A percentile compares a stretch with the other conserved stretches of the same genome.
Conservation (phyloP, 92 coral and sea anemone species). For the Phymanthus crucifer region DNA sequence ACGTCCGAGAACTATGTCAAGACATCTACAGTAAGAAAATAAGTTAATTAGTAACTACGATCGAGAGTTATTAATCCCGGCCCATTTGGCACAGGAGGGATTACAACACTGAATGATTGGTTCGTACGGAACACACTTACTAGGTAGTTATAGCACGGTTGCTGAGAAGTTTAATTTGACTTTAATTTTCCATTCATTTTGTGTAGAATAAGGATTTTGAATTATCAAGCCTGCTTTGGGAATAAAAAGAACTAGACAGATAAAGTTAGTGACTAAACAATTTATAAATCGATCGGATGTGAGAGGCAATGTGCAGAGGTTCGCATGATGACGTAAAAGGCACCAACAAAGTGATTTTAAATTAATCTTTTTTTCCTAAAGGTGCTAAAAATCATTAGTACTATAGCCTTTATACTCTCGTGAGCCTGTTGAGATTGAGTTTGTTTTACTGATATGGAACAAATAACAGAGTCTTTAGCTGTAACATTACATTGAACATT, state of each 20-base stretch:
- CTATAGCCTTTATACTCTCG: too few relatives aligned
- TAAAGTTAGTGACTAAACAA: too few relatives aligned
- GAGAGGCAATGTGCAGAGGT: too few relatives aligned
- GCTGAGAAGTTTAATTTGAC: not conserved
- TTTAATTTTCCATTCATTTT: not conserved
- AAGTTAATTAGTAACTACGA: conserved; percentile 8
- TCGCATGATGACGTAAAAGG: too few relatives aligned
- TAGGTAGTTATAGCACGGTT: not conserved
- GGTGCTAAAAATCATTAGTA: too few relatives aligned
- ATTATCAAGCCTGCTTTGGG: not conserved
- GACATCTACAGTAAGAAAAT: not conserved
- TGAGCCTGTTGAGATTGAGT: too few relatives aligned
- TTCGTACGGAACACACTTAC: too few relatives aligned
- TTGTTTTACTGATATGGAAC: not conserved
- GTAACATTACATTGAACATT: too few relatives aligned
- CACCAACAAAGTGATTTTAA: too few relatives aligned
- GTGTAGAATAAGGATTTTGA: not conserved
- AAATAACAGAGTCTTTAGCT: not conserved
- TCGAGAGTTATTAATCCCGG: not conserved
- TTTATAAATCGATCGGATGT: too few relatives aligned
- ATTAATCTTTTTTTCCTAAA: too few relatives aligned
- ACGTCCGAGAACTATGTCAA: not conserved
- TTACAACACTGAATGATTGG: not conserved
- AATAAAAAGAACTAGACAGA: not conserved
- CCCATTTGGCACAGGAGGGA: not conserved